Evolutionary conservation across 2,888 invertebrate genomes (phyloP), one percentile per base, ranked within the genome.

Genomic region (Cataglyphis rosenhaueri): DNA sequence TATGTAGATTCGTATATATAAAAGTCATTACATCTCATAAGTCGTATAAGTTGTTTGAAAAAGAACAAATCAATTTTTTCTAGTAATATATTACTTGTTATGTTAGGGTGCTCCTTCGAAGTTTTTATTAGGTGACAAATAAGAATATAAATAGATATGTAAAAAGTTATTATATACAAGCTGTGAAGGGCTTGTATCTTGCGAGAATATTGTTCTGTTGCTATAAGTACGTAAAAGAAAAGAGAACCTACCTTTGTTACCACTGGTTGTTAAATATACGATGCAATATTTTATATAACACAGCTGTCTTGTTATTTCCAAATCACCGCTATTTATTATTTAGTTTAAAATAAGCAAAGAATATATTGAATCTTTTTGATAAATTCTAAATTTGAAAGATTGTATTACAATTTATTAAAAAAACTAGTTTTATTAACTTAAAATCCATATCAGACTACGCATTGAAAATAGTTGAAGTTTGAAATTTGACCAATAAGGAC

Each of bases 251-350:
- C 92, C 92, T 93, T 93, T 93, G 93, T 93, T 93, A 93, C 91
- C 90, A 92, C 91, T 92, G 92, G 92, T 93, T 92, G 93, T 93
- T 92, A 66, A 92, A 93, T 92, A 92, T 90, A 92, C 91, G 86
- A 90, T 85, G 84, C 83, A 85, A 89, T 89, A 89, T 89, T 89
- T 89, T 89, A 88, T 44, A 88, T 84, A 85, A 87, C 21, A 59
- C 21, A 82, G 38, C 59, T 65, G 76, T 57, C 64, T 59, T 84
- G 3, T 84, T 41, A 15, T 62, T 70, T 38, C 15, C 0, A 12
- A 12, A 68, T 41, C 38, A 21, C 15, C 18, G 29, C 9, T 18
- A 21, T 0, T 10, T 9, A n/a, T 4, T 15, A 0, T 18, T 12
- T 38, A 1, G 9, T 10, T 12, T 35, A 15, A 57, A 35, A 57